These are phyloP conservation scores for Cassiopea xamachana DNA, from an alignment of 30 jellyfish, hydroid and myxozoan species.

Conservation along the genomic window DNA sequence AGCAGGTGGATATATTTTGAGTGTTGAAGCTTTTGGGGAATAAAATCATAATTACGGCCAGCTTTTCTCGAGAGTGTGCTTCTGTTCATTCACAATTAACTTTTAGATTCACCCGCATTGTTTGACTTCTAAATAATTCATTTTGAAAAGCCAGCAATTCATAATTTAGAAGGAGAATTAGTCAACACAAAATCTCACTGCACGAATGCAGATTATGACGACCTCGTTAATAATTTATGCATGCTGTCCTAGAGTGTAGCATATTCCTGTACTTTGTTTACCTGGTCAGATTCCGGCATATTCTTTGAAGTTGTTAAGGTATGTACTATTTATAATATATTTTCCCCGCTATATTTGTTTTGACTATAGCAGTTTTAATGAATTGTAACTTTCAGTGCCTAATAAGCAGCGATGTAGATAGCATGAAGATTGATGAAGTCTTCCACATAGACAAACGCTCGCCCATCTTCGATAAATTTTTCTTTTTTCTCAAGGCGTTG, in stretches of 20 bases:
- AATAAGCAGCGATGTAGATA: too few relatives aligned
- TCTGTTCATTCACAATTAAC: not conserved
- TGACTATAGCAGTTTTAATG: too few relatives aligned
- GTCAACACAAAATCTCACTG: not conserved
- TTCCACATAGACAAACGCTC: too few relatives aligned
- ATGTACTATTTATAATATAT: too few relatives aligned
- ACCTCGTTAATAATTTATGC: not conserved
- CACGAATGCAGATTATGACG: not conserved
- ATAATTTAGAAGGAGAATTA: not conserved
- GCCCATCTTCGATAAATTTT: too few relatives aligned
- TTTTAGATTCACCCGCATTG: not conserved
- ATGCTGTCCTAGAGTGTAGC: not conserved
- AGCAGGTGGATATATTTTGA: slow-evolving; percentile 9
- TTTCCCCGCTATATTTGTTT: too few relatives aligned
- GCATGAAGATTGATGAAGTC: too few relatives aligned
- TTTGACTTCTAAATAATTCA: not conserved
- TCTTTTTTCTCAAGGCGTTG: too few relatives aligned
- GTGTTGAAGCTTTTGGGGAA: not conserved
- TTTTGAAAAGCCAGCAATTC: not conserved
- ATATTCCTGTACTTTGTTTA: not conserved
- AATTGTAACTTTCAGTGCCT: too few relatives aligned
- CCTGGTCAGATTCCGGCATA: not conserved
- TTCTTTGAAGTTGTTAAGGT: not conserved
- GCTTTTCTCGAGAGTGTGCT: not conserved
- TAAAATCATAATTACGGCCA: not conserved